These are phyloP conservation scores for Hucho hucho DNA, from an alignment of 2,113 vertebrate genomes.

Conservation along the genomic window DNA sequence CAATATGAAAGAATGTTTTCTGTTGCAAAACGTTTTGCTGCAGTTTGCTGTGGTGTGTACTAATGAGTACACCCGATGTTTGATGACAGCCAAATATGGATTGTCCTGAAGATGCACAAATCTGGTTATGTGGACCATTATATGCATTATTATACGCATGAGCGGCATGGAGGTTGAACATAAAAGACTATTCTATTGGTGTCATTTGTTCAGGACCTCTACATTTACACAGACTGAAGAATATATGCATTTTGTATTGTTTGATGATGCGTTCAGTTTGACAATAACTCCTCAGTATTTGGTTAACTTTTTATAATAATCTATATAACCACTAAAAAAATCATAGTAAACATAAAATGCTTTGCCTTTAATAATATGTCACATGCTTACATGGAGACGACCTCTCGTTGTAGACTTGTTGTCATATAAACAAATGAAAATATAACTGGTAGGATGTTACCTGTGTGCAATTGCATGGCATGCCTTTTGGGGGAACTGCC, in stretches of 20 bases:
- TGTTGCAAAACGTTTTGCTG: no score
- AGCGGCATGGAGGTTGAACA: constrained; percentile 39
- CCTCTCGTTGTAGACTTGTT: neutral
- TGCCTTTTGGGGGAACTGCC: neutral
- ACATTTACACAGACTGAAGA: neutral
- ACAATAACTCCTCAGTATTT: neutral
- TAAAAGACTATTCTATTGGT: neutral
- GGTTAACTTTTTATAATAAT: neutral
- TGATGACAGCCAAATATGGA: no score
- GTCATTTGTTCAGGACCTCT: neutral
- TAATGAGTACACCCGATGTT: no score
- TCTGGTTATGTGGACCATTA: constrained; percentile 33
- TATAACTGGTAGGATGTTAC: neutral
- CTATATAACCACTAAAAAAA: no score
- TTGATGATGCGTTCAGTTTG: neutral
- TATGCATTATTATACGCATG: constrained; percentile 44
- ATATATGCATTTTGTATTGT: neutral
- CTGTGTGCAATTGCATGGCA: neutral
- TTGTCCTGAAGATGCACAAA: no score
- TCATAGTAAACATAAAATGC: neutral
- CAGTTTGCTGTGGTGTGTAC: no score
- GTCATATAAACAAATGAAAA: neutral
- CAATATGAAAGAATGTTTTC: no score
- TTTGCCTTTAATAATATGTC: neutral
- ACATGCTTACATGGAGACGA: neutral